Percentiles rank a stretch among this genome's conserved stretches.
Evolutionary conservation across 2,113 vertebrate genomes (phyloP).

Genomic region (Charadrius vociferus): DNA sequence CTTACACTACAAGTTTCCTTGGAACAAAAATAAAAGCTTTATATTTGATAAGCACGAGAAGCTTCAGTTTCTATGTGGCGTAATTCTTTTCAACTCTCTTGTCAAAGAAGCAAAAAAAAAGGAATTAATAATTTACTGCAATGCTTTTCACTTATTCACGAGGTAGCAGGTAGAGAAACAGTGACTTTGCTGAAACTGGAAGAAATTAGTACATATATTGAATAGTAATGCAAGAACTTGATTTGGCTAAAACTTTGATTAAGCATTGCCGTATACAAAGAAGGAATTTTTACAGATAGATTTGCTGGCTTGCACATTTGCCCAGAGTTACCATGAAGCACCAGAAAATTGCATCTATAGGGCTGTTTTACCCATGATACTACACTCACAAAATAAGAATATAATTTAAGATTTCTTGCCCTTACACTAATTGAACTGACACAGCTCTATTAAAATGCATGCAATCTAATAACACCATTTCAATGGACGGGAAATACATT

Average conservation of each 20-base stretch:
- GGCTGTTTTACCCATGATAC: not conserved
- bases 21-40: not conserved
- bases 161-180: not conserved
- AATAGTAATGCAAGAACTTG: not conserved
- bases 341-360: not conserved
- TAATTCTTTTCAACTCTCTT: not conserved
- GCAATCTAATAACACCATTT: slow-evolving; percentile 33
- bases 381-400: not conserved
- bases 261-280: not conserved
- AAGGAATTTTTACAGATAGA: not conserved
- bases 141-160: not conserved
- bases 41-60: not conserved
- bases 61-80: not conserved
- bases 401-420: slow-evolving; percentile 7
- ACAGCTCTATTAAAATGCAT: slow-evolving; percentile 27
- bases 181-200: not conserved
- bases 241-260: not conserved
- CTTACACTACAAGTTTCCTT: not conserved
- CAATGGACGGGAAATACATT: slow-evolving; percentile 13
- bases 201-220: not conserved
- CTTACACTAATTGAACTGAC: slow-evolving; percentile 28
- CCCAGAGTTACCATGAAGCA: not conserved
- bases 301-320: not conserved
- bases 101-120: not conserved
- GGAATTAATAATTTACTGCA: not conserved